Evolutionary conservation across 2,797 vertebrate species (phyloP), one percentile per base, ranked within the genome.

Genomic region (Acrossocheilus wenchowensis): DNA sequence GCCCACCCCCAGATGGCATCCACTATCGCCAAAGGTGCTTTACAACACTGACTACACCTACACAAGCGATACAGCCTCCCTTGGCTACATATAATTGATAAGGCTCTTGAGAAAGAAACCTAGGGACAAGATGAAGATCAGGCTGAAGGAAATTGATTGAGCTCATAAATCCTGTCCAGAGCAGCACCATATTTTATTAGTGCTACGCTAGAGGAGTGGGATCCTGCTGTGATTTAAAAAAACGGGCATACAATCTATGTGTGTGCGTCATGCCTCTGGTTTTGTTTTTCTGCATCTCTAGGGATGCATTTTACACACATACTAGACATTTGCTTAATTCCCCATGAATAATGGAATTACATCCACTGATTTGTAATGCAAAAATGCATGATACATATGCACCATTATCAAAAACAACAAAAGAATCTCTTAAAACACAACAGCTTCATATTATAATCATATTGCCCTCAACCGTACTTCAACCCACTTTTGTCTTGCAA

Each of bases 181-280:
- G 92, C 91, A 90, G 92, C 41, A 91, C 92, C 93, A 93, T 95
- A 95, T 95, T 94, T 95, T 95, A 95, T 95, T 94, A 93, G 93
- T 89, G 89, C 92, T 93, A 92, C 69, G 64, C 91, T 91, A 91
- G 92, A 91, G 86, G 90, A 93, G 90, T 92, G 91, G 26, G 64
- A 41, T 79, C 66, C 84, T 86, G 69, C 69, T 81, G 78, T n/a
- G 84, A 86, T 62, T 74, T 80, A 52, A 86, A 86, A 39, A 86
- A 86, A 75, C 57, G 1, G 26, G 41, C 52, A 26, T 50, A 36
- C 23, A 0, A 17, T 81, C 19, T 41, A n/a, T 19, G 15, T 23
- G 62, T 60, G 30, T 83, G 74, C 41, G 4, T 80, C 2, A n/a
- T 60, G 45, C 45, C 43, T 45, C 72, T 39, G 23, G 26, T 82